These are phyloP conservation scores for Actenoides hombroni DNA, from an alignment of 2,113 vertebrate genomes.

Conservation along the genomic window DNA sequence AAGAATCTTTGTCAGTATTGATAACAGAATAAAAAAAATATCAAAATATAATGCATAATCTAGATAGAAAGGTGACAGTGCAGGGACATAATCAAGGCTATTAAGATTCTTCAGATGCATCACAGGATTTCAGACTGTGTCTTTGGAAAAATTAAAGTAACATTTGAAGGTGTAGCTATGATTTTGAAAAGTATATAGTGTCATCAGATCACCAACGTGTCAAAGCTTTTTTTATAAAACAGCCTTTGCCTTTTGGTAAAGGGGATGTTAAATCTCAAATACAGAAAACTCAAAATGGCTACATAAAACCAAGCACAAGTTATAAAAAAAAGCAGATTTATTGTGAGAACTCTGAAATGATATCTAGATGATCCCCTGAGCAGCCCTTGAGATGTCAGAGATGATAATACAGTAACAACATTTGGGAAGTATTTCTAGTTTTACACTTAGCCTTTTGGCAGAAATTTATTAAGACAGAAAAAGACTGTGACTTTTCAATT, in stretches of 20 bases:
- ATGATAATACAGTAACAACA: slow-evolving; percentile 92
- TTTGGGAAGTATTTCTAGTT: slow-evolving; percentile 87
- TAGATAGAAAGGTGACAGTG: not conserved
- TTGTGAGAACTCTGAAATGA: slow-evolving; percentile 56
- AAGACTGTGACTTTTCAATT: slow-evolving; percentile 99
- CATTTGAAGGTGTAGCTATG: not conserved
- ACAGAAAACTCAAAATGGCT: slow-evolving; percentile 45
- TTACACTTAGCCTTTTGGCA: slow-evolving; percentile 95
- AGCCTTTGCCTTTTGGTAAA: slow-evolving; percentile 10
- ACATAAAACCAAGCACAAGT: slow-evolving; percentile 36
- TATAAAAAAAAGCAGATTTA: slow-evolving; percentile 40
- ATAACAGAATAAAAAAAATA: not conserved
- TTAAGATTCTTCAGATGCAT: not conserved
- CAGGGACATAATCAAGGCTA: not conserved
- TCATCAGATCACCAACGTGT: not conserved
- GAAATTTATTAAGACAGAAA: slow-evolving; percentile 98
- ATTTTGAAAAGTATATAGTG: not conserved
- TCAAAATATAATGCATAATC: not conserved
- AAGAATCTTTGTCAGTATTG: not conserved
- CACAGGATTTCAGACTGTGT: not conserved
- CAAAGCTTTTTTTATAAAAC: not conserved
- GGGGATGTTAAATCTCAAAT: slow-evolving; percentile 17
- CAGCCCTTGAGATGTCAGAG: slow-evolving; percentile 86
- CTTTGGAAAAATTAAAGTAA: not conserved
- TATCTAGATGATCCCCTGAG: slow-evolving; percentile 63